Percentiles rank a stretch among this genome's conserved stretches.
phyloP scores from a whole-genome alignment of 2,113 vertebrate genomes.

The Butorides virescens region DNA sequence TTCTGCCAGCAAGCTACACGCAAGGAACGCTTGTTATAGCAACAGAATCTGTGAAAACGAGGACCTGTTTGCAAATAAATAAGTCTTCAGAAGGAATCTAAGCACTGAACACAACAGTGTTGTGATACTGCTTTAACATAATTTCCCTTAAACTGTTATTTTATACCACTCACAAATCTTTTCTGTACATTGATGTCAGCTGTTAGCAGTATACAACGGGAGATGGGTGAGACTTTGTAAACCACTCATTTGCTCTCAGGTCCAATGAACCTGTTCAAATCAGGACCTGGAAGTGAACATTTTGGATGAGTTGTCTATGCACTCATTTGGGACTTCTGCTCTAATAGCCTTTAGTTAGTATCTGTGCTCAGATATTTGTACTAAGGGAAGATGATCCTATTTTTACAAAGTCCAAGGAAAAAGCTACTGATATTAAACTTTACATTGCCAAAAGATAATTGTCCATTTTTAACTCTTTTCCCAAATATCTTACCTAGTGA shows the following conservation, averaged over 20 bases:
- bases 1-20: neutral
- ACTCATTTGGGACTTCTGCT: neutral
- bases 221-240: neutral
- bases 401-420: neutral
- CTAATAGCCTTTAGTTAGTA: neutral
- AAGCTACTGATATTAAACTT: neutral
- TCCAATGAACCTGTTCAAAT: neutral
- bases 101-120: neutral
- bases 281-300: neutral
- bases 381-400: neutral
- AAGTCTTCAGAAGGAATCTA: neutral
- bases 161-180: neutral
- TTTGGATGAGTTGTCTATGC: neutral
- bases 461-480: neutral
- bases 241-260: neutral
- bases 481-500: neutral
- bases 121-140: neutral
- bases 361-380: neutral
- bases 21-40: neutral
- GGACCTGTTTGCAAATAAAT: neutral
- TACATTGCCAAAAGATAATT: neutral
- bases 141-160: neutral
- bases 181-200: neutral
- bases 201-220: neutral
- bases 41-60: neutral